Percentiles rank a stretch among this genome's conserved stretches.
phyloP scores from a whole-genome alignment of 2,888 invertebrate genomes.

The Andrena bicolor region DNA sequence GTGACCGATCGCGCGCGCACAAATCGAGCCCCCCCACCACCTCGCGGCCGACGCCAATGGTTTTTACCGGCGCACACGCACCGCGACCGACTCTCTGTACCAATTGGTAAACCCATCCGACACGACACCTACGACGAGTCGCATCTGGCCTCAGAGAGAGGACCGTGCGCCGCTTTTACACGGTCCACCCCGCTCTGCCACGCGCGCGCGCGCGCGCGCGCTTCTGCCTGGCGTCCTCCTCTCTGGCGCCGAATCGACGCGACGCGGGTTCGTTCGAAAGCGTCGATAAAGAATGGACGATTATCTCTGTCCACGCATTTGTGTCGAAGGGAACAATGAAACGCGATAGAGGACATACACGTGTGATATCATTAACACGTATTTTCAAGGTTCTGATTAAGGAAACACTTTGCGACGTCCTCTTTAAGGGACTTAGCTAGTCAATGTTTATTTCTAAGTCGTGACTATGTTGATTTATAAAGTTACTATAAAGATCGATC shows the following conservation, averaged over 20 bases:
- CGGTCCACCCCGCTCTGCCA: slow-evolving; percentile 4
- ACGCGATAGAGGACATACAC: no score
- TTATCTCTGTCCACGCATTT: not conserved
- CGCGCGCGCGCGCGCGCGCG: not conserved
- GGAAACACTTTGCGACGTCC: no score
- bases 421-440: no score
- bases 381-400: no score
- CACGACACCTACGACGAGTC: slow-evolving; percentile 68
- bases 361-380: no score
- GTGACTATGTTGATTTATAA: not conserved
- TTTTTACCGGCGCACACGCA: slow-evolving; percentile 50
- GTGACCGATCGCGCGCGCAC: slow-evolving; percentile 27
- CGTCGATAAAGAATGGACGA: not conserved
- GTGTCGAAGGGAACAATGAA: no score
- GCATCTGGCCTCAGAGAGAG: slow-evolving; percentile 58
- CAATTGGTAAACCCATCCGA: slow-evolving; percentile 67
- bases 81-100: slow-evolving; percentile 47
- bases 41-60: slow-evolving; percentile 33
- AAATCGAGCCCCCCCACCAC: slow-evolving; percentile 5
- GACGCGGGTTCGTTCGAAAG: not conserved
- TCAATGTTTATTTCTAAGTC: no score
- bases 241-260: slow-evolving; percentile 11
- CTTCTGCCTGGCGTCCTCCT: not conserved
- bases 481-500: not conserved
- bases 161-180: slow-evolving; percentile 44